Evolutionary conservation across 92 coral and sea anemone genomes (phyloP), one percentile per base, ranked within the genome.

Genomic region (Porites rus): DNA sequence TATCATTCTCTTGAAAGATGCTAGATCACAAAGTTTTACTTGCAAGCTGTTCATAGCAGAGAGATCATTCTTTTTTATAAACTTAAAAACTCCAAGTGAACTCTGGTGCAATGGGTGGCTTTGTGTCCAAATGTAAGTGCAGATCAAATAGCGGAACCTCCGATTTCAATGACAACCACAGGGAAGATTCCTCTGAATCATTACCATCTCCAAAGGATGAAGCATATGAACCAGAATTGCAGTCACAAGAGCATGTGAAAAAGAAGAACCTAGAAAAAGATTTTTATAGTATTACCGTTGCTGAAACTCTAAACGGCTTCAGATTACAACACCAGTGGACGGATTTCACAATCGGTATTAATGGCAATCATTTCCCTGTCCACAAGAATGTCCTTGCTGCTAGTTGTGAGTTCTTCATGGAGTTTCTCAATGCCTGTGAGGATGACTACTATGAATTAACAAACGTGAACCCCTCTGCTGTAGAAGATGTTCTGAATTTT

Each of bases 371-470:
- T 53, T 86, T 90, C 61, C 80, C 90, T 8, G 90, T 84, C 18
- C 90, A 90, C 74, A 86, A 68, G 74, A 90, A 90, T 60, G 88
- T 90, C n/a, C 76, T 80, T 80, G 73, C 75, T 20, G 87, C 72
- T 38, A 66, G 80, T 31, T 74, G 84, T 50, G 72, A 51, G 17
- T 81, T 66, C 84, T 80, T 90, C 69, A 82, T 51, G 53, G 85
- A 80, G 22, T 79, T 74, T 59, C 79, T 90, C 13, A 60, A 60
- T 61, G 28, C 24, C 61, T 74, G 25, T 64, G 79, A 28, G 21
- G 64, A 58, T 7, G 22, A 80, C 19, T 65, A 21, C 12, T 58
- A 51, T 51, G 93, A 90, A 8, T 68, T 90, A 2, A 79, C 82
- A 50, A 90, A 90, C 38, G 65, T 85, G 25, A 84, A 84, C 18